Base-by-base conservation (phyloP, 2,888 invertebrate genomes). In the Megaustenia siamemsis region DNA sequence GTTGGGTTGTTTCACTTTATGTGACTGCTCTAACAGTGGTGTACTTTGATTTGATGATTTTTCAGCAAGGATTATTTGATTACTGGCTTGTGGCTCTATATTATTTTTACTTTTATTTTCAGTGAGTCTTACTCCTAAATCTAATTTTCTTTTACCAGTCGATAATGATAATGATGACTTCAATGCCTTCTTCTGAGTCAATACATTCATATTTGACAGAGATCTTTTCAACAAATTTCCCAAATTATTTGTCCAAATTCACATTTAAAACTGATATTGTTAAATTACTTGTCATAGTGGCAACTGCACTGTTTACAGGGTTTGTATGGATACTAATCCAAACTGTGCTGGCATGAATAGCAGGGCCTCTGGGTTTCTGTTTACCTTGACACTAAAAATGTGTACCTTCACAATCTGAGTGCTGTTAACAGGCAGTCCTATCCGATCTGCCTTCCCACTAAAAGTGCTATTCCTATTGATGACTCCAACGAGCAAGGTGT, bases 401-500 rank as follows among this genome's bases (percentile, higher is more conserved):
- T n/a, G n/a, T n/a, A 60, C 8, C 8, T 40, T 69, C 1, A 40
- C 40, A 1, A 18, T 24, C 2, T 69, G 40, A 21, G 21, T 69
- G 24, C 6, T 40, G 18, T 38, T 18, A 24, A 12, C 69, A 69
- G 24, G 35, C 38, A 21, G 6, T 24, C n/a, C 69, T 69, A 69
- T 1, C 4, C 24, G 56, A 38, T 56, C n/a, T 76, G 56, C 35
- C 21, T 53, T 76, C 28, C 53, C 76, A 38, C 32, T 56, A 21
- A 56, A 38, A 76, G 56, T 32, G 21, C 63, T 78, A 56, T n/a
- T 78, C 49, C 24, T 56, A 82, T 5, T 43, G 45, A 82, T 60
- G 1, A 60, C 40, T 45, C 43, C 73, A 43, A 73, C n/a, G 60
- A 82, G 82, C n/a, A n/a, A n/a, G n/a, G n/a, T n/a, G n/a, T n/a